Evolutionary conservation across 2,888 invertebrate genomes (phyloP).

Genomic region (Odontothrips loti): DNA sequence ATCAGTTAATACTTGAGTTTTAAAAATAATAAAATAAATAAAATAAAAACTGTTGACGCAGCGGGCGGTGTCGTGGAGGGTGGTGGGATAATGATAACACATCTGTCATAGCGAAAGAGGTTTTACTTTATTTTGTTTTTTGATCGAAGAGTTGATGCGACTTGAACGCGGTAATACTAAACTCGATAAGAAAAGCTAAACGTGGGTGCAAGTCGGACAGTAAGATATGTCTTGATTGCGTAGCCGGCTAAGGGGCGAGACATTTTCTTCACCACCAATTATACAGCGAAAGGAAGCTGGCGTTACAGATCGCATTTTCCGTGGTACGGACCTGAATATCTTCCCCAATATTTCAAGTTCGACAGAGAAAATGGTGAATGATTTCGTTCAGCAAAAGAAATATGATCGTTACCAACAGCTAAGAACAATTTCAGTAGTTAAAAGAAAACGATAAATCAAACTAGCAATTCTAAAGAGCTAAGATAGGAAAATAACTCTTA

Average conservation of each 20-base stretch:
- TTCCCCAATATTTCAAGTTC: slow-evolving; percentile 23
- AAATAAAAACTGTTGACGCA: no score
- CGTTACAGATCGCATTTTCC: neutral
- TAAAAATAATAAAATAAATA: no score
- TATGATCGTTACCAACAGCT: neutral
- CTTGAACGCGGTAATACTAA: neutral
- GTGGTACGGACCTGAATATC: slow-evolving; percentile 17
- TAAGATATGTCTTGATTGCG: neutral
- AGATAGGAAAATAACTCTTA: slow-evolving; percentile 27
- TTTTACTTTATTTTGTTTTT: neutral
- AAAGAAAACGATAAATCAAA: neutral
- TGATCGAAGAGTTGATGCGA: neutral
- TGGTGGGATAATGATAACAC: neutral
- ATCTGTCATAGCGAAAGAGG: neutral
- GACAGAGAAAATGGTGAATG: neutral
- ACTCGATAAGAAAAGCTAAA: neutral
- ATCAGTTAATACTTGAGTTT: no score
- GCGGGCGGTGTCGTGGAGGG: no score
- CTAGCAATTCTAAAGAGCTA: neutral
- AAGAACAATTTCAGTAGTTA: neutral
- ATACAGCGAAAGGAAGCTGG: neutral
- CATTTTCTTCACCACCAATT: neutral
- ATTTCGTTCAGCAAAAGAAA: neutral
- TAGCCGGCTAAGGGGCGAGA: neutral
- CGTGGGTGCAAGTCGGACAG: neutral